Conservation (phyloP, 2,113 vertebrate genomes). For the Leptobrachium ailaonicum region DNA sequence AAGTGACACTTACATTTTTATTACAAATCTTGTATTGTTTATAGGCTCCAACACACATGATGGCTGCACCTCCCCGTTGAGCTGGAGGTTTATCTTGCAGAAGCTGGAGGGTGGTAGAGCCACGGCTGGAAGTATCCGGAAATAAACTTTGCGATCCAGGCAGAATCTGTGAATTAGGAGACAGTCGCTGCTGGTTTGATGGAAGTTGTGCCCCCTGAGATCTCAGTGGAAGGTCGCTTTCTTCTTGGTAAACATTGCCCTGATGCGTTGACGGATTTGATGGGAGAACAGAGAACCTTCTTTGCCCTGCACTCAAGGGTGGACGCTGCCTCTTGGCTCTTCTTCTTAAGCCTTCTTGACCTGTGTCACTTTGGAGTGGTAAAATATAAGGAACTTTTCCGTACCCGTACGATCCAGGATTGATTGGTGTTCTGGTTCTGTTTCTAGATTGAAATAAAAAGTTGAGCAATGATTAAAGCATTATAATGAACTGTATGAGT, state of each 20-base stretch:
- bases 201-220: slow-evolving; percentile 66
- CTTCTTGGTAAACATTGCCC: slow-evolving; percentile 57
- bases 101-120: slow-evolving; percentile 47
- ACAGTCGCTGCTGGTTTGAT: slow-evolving; percentile 66
- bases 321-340: slow-evolving; percentile 68
- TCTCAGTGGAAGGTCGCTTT: slow-evolving; percentile 50
- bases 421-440: slow-evolving; percentile 68
- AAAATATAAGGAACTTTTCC: slow-evolving; percentile 81
- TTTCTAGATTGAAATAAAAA: slow-evolving; percentile 66
- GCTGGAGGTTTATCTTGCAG: slow-evolving; percentile 61
- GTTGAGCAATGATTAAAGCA: not conserved
- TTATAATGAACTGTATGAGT: no score
- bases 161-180: slow-evolving; percentile 53
- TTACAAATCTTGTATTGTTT: slow-evolving; percentile 84
- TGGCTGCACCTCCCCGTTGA: slow-evolving; percentile 66
- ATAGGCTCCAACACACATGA: slow-evolving; percentile 70
- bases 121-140: slow-evolving; percentile 53
- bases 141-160: slow-evolving; percentile 59
- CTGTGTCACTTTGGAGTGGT: slow-evolving; percentile 73
- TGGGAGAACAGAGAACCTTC: slow-evolving; percentile 50
- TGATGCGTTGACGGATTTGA: slow-evolving; percentile 51
- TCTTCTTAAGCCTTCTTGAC: slow-evolving; percentile 54
- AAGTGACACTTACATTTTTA: slow-evolving; percentile 73
- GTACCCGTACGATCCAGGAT: slow-evolving; percentile 87
- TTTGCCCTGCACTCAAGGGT: slow-evolving; percentile 40